phyloP scores from a whole-genome alignment of 2,113 vertebrate genomes.

The Amblyornis subalaris region DNA sequence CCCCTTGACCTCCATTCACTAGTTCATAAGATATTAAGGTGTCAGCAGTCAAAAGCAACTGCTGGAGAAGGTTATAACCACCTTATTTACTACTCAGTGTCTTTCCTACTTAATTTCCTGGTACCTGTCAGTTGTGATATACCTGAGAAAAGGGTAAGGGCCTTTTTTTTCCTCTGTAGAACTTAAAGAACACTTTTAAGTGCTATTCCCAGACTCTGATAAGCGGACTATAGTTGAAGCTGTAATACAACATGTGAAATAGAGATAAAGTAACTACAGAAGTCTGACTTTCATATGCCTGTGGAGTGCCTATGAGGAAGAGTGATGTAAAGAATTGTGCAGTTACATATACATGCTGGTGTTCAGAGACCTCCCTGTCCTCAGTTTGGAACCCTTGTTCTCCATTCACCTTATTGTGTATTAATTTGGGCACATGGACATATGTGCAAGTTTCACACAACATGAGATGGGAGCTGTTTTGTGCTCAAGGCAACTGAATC shows the following conservation, averaged over 20 bases:
- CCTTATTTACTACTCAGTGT: not conserved
- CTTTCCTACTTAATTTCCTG: not conserved
- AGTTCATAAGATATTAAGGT: not conserved
- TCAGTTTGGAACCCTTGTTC: not conserved
- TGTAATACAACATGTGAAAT: not conserved
- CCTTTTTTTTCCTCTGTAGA: not conserved
- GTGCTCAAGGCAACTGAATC: not conserved
- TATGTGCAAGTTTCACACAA: not conserved
- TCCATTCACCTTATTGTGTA: not conserved
- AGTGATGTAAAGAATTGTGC: not conserved
- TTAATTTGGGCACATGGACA: not conserved
- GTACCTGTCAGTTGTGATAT: not conserved
- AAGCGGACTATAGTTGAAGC: not conserved
- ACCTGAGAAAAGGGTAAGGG: not conserved
- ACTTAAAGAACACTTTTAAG: not conserved
- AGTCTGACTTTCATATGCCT: not conserved
- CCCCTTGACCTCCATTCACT: not conserved
- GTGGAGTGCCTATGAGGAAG: not conserved
- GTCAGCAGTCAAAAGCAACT: not conserved
- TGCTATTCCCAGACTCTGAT: not conserved
- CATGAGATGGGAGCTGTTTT: not conserved
- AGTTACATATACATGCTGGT: not conserved
- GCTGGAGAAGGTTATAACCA: not conserved
- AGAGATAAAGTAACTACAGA: not conserved
- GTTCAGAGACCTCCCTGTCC: not conserved